Evolutionary conservation across 2,888 invertebrate genomes (phyloP).

Genomic region (Cantharis lateralis): DNA sequence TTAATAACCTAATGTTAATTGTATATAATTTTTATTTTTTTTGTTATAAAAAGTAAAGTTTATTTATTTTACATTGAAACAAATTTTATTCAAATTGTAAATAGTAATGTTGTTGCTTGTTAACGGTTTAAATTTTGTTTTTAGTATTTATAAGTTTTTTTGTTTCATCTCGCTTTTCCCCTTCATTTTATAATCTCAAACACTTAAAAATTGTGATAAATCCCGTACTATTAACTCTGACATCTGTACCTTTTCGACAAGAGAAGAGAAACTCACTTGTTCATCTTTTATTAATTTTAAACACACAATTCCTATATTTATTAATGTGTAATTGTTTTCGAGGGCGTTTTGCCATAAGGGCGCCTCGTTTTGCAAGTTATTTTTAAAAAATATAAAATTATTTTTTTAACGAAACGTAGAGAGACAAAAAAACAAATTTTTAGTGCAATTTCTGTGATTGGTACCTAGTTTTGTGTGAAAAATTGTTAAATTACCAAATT

Average conservation of each 20-base stretch:
- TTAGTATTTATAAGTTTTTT: neutral
- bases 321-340: neutral
- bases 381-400: neutral
- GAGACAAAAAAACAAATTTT: neutral
- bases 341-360: neutral
- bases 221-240: conserved; percentile 36
- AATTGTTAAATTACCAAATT: conserved; percentile 11
- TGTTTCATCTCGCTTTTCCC: neutral
- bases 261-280: neutral
- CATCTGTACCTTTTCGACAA: conserved; percentile 35
- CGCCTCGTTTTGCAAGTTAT: neutral
- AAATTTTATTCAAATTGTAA: neutral
- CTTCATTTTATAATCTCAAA: neutral
- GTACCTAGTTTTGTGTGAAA: conserved; percentile 21
- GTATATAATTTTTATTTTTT: conserved; percentile 20
- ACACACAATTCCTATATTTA: neutral
- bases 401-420: neutral
- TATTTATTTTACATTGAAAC: neutral
- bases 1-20: conserved; percentile 1
- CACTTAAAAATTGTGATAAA: conserved; percentile 26
- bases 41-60: conserved; percentile 1
- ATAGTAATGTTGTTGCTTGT: neutral
- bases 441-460: conserved; percentile 21
- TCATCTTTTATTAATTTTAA: neutral
- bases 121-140: neutral